These are phyloP conservation scores for Sebastolobus altivelis DNA, from an alignment of 2,797 vertebrate genomes.

Conservation along the genomic window DNA sequence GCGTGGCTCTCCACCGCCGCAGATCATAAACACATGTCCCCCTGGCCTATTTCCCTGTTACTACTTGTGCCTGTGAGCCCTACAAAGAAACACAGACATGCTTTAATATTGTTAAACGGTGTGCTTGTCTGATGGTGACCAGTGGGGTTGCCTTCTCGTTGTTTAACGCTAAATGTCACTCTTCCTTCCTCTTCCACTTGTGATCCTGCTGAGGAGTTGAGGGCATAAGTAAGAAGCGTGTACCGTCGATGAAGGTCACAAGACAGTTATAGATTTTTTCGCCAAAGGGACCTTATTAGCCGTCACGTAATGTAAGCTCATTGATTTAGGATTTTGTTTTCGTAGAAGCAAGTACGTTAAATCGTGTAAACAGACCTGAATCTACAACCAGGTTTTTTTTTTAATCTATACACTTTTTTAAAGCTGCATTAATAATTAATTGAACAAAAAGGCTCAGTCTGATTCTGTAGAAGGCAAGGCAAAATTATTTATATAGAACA, in stretches of 20 bases:
- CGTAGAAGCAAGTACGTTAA: not conserved
- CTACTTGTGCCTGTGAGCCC: not conserved
- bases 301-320: not conserved
- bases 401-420: not conserved
- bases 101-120: not conserved
- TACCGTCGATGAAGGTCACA: not conserved
- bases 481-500: not conserved
- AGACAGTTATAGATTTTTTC: conserved; percentile 10
- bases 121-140: not conserved
- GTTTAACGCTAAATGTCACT: not conserved
- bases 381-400: not conserved
- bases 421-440: not conserved
- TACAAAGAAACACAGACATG: conserved; percentile 3
- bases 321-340: not conserved
- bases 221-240: conserved; percentile 3
- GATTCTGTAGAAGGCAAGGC: not conserved
- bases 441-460: not conserved
- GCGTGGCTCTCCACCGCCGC: conserved; percentile 3
- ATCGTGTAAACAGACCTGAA: not conserved
- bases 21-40: conserved; percentile 30
- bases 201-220: not conserved
- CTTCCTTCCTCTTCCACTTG: not conserved
- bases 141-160: not conserved
- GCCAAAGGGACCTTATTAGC: not conserved
- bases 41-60: conserved; percentile 17